Evolutionary conservation across 2,888 invertebrate species (phyloP), one percentile per base, ranked within the genome.

Genomic region (Cheilosia pagana): DNA sequence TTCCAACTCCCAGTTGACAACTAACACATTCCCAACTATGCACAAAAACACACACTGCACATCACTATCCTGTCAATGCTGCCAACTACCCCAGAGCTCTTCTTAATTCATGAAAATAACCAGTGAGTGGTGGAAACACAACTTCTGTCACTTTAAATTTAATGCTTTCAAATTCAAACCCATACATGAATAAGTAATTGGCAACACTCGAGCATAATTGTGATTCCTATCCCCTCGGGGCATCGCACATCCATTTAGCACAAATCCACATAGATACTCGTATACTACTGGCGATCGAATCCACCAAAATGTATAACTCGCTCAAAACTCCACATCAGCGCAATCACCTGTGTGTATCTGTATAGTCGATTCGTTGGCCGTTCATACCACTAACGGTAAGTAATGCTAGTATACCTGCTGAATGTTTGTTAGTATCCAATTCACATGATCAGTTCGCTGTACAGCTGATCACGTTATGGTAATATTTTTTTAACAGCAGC

Each of bases 381-480:
- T 70, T 41, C 43, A 60, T 48, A 48, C 48, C 55, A 60, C n/a
- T 81, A 85, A 85, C 85, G 85, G 85, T 85, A 79, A 59, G 83
- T 52, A 74, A 70, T 75, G 68, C 67, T 79, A 60, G 57, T 79
- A 65, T 31, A 41, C 43, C 59, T 63, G 62, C 23, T 81, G 60
- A 45, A 50, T 14, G 60, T 48, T 65, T 63, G 62, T 72, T 62
- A 53, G 75, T 75, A 81, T 85, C 79, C 79, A 85, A 75, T 85
- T 81, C 81, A 65, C 75, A 85, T 74, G 74, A 83, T 79, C 79
- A 72, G 55, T 74, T 65, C 75, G 21, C 19, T 55, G n/a, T 53
- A 83, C 74, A 65, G 76, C 85, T 39, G 85, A 85, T 85, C 85
- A 85, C 83, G 83, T 85, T 85, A 85, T 85, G 83, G 75, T 85